Percentiles rank a stretch among this genome's conserved stretches.
Evolutionary conservation across 2,797 vertebrate species (phyloP).

Genomic region (Phrynocephalus guinanensis): DNA sequence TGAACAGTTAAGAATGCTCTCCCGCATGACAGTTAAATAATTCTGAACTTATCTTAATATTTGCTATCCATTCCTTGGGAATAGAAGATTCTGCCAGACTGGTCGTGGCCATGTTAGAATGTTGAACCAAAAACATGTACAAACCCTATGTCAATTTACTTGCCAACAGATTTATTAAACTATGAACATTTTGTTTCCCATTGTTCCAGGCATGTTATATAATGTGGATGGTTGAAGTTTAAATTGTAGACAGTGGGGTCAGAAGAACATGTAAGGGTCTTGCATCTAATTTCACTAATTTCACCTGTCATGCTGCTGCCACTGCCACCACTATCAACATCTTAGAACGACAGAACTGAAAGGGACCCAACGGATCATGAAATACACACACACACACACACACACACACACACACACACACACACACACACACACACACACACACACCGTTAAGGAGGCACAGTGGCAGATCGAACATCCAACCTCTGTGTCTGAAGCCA

Average conservation of each 20-base stretch:
- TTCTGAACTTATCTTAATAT: neutral
- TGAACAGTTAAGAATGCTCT: slow-evolving; percentile 40
- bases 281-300: neutral
- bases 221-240: neutral
- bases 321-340: neutral
- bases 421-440: no score
- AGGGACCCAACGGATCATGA: no score
- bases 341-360: no score
- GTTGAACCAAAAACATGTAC: neutral
- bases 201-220: neutral
- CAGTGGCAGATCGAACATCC: no score
- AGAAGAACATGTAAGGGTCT: neutral
- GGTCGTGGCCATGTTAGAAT: neutral
- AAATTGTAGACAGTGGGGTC: neutral
- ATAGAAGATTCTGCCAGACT: neutral
- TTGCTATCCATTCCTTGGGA: neutral
- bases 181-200: neutral
- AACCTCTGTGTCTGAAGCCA: no score
- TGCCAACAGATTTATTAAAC: neutral
- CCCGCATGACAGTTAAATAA: neutral
- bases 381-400: no score
- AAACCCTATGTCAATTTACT: neutral
- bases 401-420: no score
- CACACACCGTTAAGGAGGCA: no score
- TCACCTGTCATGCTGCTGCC: neutral